Base-by-base conservation (phyloP, 1,140 invertebrate genomes). In the Ptiloglossa arizonensis region DNA sequence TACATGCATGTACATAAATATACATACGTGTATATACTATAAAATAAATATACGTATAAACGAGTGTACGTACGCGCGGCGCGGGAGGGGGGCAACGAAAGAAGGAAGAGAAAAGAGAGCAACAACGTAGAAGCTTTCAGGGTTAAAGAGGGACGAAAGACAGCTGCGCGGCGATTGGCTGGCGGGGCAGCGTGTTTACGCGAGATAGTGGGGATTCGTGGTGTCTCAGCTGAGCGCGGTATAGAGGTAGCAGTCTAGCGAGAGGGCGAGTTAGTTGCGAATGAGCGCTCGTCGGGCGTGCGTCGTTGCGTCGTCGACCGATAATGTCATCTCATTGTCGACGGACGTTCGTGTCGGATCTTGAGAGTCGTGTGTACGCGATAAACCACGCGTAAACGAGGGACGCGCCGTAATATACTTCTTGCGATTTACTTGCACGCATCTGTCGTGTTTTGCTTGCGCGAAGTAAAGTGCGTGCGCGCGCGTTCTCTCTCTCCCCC, bases 241-340 rank as follows among this genome's bases (percentile, higher is more conserved):
- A 89, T 91, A 91, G 90, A 92, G 85, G 66, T 79, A 79, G 81
- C 82, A 82, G 79, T 69, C 48, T 71, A 71, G 67, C 72, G 66
- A 41, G 63, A 76, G 83, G 80, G 81, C 81, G 80, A 91, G 86
- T 89, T 90, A 93, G 92, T 93, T 90, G 90, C 87, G 87, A 85
- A 90, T 88, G 90, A 92, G 90, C 91, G 91, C 90, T 93, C 91
- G 89, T 83, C 60, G 74, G 74, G 83, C 85, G 90, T 89, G 90
- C 83, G 90, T 87, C 88, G 87, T 79, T 77, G 44, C 82, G 90
- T 63, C 62, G 44, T 59, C 44, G 66, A 41, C 70, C 75, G 81
- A 89, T 87, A 85, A 89, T 86, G 87, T 86, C 77, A 85, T 77
- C 79, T 82, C 84, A 86, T 86, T 87, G 82, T 85, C 82, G 77